These are phyloP conservation scores for Apotomis betuletana DNA, from an alignment of 2,888 invertebrate species.

Conservation along the genomic window DNA sequence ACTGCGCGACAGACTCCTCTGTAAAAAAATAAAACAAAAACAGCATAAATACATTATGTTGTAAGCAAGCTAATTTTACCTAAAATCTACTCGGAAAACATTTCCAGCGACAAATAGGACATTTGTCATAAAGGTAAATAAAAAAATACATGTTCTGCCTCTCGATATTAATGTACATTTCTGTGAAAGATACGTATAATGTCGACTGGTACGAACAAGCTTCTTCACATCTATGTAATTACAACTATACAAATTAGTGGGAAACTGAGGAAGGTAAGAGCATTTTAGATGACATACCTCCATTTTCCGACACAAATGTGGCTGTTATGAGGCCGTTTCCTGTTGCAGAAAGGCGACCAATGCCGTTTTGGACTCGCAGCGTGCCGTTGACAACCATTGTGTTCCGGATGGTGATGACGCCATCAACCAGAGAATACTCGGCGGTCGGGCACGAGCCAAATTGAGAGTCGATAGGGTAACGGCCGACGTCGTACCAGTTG, in stretches of 20 bases:
- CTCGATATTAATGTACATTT: no score
- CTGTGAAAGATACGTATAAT: no score
- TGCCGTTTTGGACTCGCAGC: slow-evolving; percentile 20
- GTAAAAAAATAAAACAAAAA: not conserved
- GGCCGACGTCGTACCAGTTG: slow-evolving; percentile 26
- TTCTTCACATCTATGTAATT: no score
- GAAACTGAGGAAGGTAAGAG: no score
- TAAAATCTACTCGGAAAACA: no score
- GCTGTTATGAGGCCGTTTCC: slow-evolving; percentile 14
- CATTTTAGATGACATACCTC: slow-evolving; percentile 11
- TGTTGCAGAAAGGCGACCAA: slow-evolving; percentile 13
- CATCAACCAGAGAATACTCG: slow-evolving; percentile 15
- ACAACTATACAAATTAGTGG: no score
- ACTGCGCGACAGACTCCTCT: slow-evolving; percentile 17
- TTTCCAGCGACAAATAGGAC: no score
- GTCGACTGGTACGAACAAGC: no score
- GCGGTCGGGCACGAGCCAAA: slow-evolving; percentile 31
- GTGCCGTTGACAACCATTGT: slow-evolving; percentile 27
- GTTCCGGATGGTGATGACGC: slow-evolving; percentile 28
- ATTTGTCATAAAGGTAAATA: no score
- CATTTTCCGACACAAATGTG: slow-evolving; percentile 28
- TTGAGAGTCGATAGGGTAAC: slow-evolving; percentile 30
- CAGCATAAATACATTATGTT: not conserved
- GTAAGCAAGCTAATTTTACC: no score
- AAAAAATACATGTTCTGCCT: no score